Evolutionary conservation across 2,888 invertebrate genomes (phyloP).

Genomic region (Oscheius sp.): DNA sequence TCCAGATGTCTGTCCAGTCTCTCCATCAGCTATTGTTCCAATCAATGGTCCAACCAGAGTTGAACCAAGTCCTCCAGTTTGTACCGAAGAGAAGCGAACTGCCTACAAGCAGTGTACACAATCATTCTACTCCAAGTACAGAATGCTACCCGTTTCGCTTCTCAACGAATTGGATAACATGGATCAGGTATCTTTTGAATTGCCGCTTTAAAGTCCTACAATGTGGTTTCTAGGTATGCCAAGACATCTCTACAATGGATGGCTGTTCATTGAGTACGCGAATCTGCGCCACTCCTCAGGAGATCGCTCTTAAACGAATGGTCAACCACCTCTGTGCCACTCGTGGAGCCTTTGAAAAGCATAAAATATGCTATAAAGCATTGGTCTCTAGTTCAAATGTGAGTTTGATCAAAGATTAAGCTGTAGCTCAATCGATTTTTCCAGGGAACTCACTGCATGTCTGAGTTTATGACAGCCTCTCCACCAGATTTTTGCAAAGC

Average conservation of each 20-base stretch:
- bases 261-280: conserved; percentile 34
- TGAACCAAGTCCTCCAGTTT: conserved; percentile 19
- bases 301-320: conserved; percentile 35
- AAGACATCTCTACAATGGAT: conserved; percentile 33
- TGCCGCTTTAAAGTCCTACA: too few species aligned
- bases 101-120: conserved; percentile 37
- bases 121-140: conserved; percentile 44
- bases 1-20: conserved; percentile 54
- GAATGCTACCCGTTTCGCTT: conserved; percentile 45
- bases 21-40: conserved; percentile 43
- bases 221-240: conserved; percentile 25
- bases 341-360: conserved; percentile 45
- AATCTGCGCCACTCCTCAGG: conserved; percentile 35
- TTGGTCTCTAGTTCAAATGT: conserved; percentile 35
- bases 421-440: not conserved
- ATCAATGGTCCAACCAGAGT: conserved; percentile 30
- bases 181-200: conserved; percentile 48
- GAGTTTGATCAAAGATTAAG: not conserved
- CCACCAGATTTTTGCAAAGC: conserved; percentile 28
- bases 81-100: conserved; percentile 34
- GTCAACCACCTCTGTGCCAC: conserved; percentile 41
- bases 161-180: conserved; percentile 43
- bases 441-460: conserved; percentile 36
- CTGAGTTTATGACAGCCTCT: conserved; percentile 34
- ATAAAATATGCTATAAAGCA: conserved; percentile 45